A percentile compares a stretch with the other conserved stretches of the same genome.
Conservation (phyloP, 2,113 vertebrate species). For the Corvus hawaiiensis region DNA sequence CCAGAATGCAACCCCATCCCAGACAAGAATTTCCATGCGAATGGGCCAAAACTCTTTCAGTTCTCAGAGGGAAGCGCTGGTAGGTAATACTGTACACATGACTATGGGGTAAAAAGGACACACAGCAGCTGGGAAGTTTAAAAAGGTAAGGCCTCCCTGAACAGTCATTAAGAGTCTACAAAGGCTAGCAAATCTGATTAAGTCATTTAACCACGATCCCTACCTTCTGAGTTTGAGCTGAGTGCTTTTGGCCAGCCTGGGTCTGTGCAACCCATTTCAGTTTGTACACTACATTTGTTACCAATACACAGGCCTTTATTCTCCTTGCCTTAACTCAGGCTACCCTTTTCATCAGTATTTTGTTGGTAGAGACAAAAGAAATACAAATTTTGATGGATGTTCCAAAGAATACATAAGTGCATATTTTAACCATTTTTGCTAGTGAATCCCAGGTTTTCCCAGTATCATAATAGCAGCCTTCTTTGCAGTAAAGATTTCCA, state of each 20-base stretch:
- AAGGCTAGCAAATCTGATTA: constrained; percentile 35
- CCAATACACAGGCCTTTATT: background rate
- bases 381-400: background rate
- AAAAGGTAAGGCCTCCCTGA: background rate
- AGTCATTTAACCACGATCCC: background rate
- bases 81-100: background rate
- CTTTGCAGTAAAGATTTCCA: background rate
- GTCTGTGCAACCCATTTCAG: background rate
- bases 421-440: background rate
- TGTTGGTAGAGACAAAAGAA: background rate
- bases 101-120: background rate
- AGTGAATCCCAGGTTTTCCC: background rate
- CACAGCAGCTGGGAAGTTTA: background rate
- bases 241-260: background rate
- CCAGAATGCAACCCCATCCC: background rate
- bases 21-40: fast-evolving
- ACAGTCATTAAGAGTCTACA: background rate
- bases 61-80: background rate
- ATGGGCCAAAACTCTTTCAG: background rate
- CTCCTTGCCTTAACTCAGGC: background rate
- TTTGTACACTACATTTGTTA: background rate
- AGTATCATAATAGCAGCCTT: background rate
- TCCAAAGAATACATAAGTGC: fast-evolving
- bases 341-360: background rate
- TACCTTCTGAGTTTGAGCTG: background rate